These are phyloP conservation scores for Misgurnus mizolepis DNA, from an alignment of 2,113 vertebrate genomes.

Conservation along the genomic window DNA sequence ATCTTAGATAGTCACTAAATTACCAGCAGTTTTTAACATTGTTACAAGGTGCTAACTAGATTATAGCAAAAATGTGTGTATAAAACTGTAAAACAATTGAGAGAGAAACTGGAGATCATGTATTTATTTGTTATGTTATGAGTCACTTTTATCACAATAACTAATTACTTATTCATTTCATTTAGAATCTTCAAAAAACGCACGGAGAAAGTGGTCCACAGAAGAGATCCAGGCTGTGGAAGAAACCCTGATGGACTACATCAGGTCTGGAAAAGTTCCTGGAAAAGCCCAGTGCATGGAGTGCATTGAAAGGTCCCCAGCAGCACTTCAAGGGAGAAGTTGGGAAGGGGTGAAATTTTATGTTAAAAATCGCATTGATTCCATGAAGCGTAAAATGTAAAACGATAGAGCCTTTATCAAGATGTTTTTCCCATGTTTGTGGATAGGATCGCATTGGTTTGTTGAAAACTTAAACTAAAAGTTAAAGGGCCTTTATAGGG, in stretches of 20 bases:
- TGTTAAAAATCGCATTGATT: conserved; percentile 35
- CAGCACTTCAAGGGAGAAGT: conserved; percentile 26
- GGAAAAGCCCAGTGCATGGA: conserved; percentile 44
- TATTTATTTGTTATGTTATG: too few species aligned
- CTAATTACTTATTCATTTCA: neutral
- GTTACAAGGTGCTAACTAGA: neutral
- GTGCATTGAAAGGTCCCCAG: conserved; percentile 1
- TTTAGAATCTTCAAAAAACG: neutral
- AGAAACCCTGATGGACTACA: too few species aligned
- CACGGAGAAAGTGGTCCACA: neutral
- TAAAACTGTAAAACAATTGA: neutral
- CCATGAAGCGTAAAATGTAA: conserved; percentile 13
- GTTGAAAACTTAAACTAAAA: too few species aligned
- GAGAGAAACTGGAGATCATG: neutral
- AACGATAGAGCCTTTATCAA: neutral
- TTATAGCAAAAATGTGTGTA: neutral
- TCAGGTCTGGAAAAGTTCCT: too few species aligned
- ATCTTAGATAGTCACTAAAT: neutral
- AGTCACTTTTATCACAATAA: neutral
- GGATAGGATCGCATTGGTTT: too few species aligned
- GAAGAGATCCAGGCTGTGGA: conserved; percentile 26
- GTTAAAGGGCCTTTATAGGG: too few species aligned
- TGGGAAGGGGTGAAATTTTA: conserved; percentile 34
- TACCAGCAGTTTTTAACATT: neutral
- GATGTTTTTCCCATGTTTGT: neutral